Evolutionary conservation across 2,113 vertebrate genomes (phyloP).

Genomic region (Syngnathoides biaculeatus): DNA sequence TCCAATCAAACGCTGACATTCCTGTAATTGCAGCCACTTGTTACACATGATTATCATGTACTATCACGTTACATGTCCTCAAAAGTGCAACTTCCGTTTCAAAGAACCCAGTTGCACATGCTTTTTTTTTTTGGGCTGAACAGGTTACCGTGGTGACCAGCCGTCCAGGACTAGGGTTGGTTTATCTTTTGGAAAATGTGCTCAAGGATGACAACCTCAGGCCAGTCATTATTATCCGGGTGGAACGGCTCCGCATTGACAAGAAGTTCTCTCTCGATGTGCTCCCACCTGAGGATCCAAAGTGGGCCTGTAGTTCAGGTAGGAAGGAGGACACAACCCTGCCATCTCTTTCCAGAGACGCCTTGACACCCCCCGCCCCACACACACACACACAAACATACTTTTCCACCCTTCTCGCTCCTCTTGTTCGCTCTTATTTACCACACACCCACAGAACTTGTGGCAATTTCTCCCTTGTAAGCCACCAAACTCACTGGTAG

Average conservation of each 20-base stretch:
- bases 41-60: neutral
- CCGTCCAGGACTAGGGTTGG: conserved; percentile 70
- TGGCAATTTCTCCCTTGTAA: neutral
- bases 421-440: neutral
- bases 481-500: neutral
- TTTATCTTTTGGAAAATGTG: conserved; percentile 76
- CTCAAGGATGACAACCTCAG: conserved; percentile 77
- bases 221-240: conserved; percentile 77
- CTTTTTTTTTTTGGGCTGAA: neutral
- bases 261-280: conserved; percentile 46
- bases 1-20: conserved; percentile 1
- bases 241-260: conserved; percentile 73
- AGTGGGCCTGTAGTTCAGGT: conserved; percentile 53
- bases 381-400: too few species aligned
- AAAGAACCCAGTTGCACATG: conserved; percentile 19
- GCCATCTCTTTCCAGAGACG: conserved; percentile 12
- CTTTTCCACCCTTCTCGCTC: neutral
- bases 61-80: conserved; percentile 15
- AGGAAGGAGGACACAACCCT: conserved; percentile 5
- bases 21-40: neutral
- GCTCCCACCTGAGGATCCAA: conserved; percentile 37
- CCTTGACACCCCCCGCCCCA: conserved; percentile 16
- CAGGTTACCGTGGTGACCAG: conserved; percentile 87
- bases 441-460: neutral
- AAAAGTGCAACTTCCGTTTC: conserved; percentile 9